Base-by-base conservation (phyloP, 2,113 vertebrate species). In the Alces alces region DNA sequence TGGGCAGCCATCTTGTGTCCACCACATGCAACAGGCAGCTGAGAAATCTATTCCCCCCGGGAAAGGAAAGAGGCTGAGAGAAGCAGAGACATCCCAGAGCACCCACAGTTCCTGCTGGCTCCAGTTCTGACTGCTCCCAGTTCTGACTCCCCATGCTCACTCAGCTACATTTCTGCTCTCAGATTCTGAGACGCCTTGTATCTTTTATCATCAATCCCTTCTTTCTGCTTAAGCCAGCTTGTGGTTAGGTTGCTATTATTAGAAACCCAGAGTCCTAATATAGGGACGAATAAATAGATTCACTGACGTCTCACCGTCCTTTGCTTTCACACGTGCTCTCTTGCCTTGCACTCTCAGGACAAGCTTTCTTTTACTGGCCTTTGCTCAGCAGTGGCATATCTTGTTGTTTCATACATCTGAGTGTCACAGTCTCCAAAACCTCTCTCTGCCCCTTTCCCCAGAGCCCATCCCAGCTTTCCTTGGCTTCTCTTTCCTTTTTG, bases 401-500 rank as follows among this genome's bases (percentile, higher is more conserved):
- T 36, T 83, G 17, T 50, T 84, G 5, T 50, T 66, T 52, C 43
- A 82, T 55, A 30, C 52, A 70, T 47, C 36, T 15, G 23, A 28
- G n/a, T 16, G 43, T 85, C 36, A 27, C 3, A 23, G 15, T 45
- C 57, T 73, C 30, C 33, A 83, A 16, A 47, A 16, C 3, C 25
- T 45, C 57, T 70, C 45, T 19, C 6, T 15, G 8, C 8, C 10
- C 50, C 19, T 89, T 28, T 33, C 16, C 14, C 30, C 6, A 76
- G 8, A 33, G 15, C 16, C 45, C 55, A 93, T 57, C 25, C 39
- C 47, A 60, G 39, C 50, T 95, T 54, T 79, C 43, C 70, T 91
- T 73, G 79, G 79, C 91, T 97, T 86, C 78, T 61, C 70, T 95
- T 93, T 91, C 93, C 45, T 93, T n/a, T 73, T 28, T 91, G 54